phyloP scores from a whole-genome alignment of 2,113 vertebrate species.

The Microcebus ravelobensis region DNA sequence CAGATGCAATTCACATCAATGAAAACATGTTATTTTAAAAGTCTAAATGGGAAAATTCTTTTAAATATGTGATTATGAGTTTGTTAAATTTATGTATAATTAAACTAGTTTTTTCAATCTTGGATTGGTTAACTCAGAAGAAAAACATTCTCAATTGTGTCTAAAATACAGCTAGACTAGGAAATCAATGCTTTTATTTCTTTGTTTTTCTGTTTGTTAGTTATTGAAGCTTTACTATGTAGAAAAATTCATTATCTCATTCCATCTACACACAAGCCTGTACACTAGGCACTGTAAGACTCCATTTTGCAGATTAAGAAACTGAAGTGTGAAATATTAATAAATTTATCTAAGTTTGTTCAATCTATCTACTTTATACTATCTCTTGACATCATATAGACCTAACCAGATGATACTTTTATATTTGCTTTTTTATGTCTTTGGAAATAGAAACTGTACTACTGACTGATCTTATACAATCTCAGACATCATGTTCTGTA shows the following conservation, averaged over 20 bases:
- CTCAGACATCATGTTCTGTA: not conserved
- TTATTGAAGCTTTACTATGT: not conserved
- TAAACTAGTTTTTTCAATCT: not conserved
- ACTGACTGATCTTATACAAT: not conserved
- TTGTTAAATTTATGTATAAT: not conserved
- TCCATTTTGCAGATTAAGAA: constrained; percentile 31
- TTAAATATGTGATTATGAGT: not conserved
- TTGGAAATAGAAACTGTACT: not conserved
- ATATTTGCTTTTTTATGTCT: not conserved
- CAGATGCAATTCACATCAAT: not conserved
- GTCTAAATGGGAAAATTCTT: not conserved
- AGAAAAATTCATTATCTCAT: not conserved
- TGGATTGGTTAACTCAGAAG: constrained; percentile 23
- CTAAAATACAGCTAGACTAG: not conserved
- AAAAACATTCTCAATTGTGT: not conserved
- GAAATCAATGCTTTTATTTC: not conserved
- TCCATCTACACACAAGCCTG: not conserved
- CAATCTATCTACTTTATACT: not conserved
- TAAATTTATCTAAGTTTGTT: not conserved
- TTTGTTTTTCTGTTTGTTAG: not conserved
- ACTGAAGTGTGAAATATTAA: not conserved
- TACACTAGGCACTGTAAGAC: not conserved
- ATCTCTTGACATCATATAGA: not conserved
- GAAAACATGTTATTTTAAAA: not conserved
- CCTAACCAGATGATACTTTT: not conserved